Percentiles rank a stretch among this genome's conserved stretches.
phyloP scores from a whole-genome alignment of 2,113 vertebrate genomes.

The Ascaphus truei region DNA sequence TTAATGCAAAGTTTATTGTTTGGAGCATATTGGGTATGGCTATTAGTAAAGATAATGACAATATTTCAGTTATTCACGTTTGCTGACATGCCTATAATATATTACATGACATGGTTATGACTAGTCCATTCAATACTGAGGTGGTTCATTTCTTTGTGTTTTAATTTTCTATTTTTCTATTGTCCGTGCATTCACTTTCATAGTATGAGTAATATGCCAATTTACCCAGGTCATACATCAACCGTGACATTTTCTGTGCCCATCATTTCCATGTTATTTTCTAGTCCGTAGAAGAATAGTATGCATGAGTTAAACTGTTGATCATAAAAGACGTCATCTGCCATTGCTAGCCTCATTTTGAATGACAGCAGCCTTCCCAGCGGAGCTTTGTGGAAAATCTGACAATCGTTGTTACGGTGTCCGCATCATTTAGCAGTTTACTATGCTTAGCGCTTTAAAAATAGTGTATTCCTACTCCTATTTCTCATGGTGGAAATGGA shows the following conservation, averaged over 20 bases:
- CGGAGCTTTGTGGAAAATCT: neutral
- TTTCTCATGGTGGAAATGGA: too few relatives aligned
- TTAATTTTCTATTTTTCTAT: neutral
- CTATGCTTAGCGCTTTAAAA: neutral
- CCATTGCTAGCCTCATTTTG: neutral
- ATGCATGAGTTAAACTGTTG: neutral
- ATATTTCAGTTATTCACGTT: too few relatives aligned
- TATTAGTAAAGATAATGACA: too few relatives aligned
- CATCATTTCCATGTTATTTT: neutral
- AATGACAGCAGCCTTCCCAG: neutral
- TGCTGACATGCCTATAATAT: too few relatives aligned
- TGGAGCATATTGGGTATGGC: too few relatives aligned
- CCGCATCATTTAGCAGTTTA: conserved; percentile 15
- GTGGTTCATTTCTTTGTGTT: neutral
- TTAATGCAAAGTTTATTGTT: too few relatives aligned
- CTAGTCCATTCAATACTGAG: too few relatives aligned
- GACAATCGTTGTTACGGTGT: neutral
- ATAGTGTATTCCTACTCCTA: neutral
- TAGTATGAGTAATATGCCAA: conserved; percentile 12
- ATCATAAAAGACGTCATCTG: neutral
- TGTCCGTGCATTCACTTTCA: neutral
- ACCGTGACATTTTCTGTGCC: neutral
- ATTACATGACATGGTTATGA: too few relatives aligned
- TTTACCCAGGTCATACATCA: conserved; percentile 1
- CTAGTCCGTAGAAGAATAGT: neutral